Evolutionary conservation across 2,888 invertebrate genomes (phyloP), one percentile per base, ranked within the genome.

Genomic region (Hololepta plana): DNA sequence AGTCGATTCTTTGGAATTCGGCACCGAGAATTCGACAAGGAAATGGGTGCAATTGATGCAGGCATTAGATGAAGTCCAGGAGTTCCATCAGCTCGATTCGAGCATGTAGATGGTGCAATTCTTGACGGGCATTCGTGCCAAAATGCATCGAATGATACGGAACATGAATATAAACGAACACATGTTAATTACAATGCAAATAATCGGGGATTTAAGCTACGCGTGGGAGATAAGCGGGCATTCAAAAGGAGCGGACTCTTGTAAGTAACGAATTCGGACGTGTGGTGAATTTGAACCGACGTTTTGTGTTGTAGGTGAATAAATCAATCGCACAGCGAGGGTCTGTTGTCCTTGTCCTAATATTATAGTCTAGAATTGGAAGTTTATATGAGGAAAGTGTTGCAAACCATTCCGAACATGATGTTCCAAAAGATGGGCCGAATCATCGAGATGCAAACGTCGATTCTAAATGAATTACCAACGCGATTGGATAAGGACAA

Each of bases 391-490:
- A 71, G 93, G 35, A 73, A 72, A 49, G 91, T 95, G 0, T 59
- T 96, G 23, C 88, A 96, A 64, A 88, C 96, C 36, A 93, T 96
- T 45, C 96, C 95, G 2, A 82, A 88, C 54, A 90, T 88, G 39
- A 93, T 96, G 60, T 96, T 96, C 51, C 75, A 66, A 40, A 71
- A 91, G 36, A 69, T 96, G 39, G 80, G 85, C 15, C 69, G 76
- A 46, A 91, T 96, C 35, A 88, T 95, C 38, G 66, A 77, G 27
- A 63, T 93, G 28, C 85, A 93, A 57, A 95, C 93, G 0, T 69
- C 72, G 47, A 64, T 70, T 6, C 75, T 96, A 27, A 80, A 77
- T 48, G 93, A 95, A 56, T 65, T 96, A 21, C 96, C 95, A 1
- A 88, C 90, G 1, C 67, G 87, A 35, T 59, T 96, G 23, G 90